Evolutionary conservation across 2,113 vertebrate genomes (phyloP).

Genomic region (Bucco capensis): DNA sequence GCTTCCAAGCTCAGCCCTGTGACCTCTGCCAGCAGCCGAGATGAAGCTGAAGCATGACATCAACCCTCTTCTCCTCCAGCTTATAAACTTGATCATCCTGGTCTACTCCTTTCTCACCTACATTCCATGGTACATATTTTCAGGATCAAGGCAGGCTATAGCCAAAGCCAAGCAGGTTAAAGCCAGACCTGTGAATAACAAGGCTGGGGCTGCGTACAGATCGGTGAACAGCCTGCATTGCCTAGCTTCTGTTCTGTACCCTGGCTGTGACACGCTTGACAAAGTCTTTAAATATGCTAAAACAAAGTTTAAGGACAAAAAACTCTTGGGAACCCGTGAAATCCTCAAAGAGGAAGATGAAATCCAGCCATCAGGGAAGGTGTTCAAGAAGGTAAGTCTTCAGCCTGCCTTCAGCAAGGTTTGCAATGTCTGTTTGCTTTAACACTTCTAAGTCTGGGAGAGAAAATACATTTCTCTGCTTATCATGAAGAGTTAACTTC

Average conservation of each 20-base stretch:
- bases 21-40: conserved; percentile 48
- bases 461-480: background rate
- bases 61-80: conserved; percentile 83
- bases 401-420: background rate
- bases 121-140: conserved; percentile 85
- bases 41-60: conserved; percentile 91
- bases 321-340: conserved; percentile 89
- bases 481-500: background rate
- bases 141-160: conserved; percentile 78
- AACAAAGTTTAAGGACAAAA: conserved; percentile 77
- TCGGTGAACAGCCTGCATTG: conserved; percentile 77
- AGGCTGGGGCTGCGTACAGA: conserved; percentile 82
- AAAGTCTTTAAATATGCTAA: conserved; percentile 84
- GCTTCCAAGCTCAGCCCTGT: conserved; percentile 12
- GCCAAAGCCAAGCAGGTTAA: conserved; percentile 81
- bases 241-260: conserved; percentile 78
- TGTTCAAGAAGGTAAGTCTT: conserved; percentile 91
- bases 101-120: conserved; percentile 84
- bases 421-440: background rate
- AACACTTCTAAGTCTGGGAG: background rate
- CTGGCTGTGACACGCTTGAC: conserved; percentile 86
- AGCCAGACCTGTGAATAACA: conserved; percentile 77
- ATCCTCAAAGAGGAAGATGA: conserved; percentile 92
- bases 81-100: conserved; percentile 84
- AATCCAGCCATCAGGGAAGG: conserved; percentile 87